Evolutionary conservation across 2,113 vertebrate species (phyloP), one percentile per base, ranked within the genome.

Genomic region (Proterorhinus semilunaris): DNA sequence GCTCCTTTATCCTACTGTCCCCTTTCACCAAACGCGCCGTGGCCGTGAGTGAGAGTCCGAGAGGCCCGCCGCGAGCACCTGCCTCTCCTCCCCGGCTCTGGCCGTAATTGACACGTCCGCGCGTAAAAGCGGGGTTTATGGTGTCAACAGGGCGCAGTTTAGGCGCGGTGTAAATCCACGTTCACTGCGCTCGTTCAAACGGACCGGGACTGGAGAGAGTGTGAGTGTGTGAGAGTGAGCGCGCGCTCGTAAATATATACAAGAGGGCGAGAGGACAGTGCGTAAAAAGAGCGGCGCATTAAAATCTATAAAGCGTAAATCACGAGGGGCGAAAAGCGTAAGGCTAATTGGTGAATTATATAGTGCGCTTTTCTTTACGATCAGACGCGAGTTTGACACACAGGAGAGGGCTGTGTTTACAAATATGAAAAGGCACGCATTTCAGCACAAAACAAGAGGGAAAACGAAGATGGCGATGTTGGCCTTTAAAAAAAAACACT

Each of bases 61-160:
- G 51, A 52, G 15, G 55, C 48, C 10, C 68, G 27, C 10, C 68
- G 27, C 10, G 21, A 62, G 27, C 47, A 46, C 13, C 42, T 36
- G 17, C 71, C 49, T 67, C 27, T 36, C 27, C 4, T 36, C 27
- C 27, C 27, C 27, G 27, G 27, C 52, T 7, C 54, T 21, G 17
- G 10, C 51, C 43, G 43, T 42, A 69, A 65, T 16, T 68, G 65
- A 54, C 65, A 67, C 75, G 71, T 67, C 21, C 8, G 54, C 79
- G 71, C 27, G 50, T 72, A 71, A 74, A 74, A 5, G 27, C 27
- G 8, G 3, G 59, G 50, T 70, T 70, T 65, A 72, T 59, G 59
- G 54, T 51, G 74, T 68, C 64, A 68, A 52, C 42, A 10, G 54
- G 65, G 59, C 57, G 47, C 54, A 44, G 1, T 53, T 74, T 46